Evolutionary conservation across 2,113 vertebrate species (phyloP).

Genomic region (Tupaia chinensis): DNA sequence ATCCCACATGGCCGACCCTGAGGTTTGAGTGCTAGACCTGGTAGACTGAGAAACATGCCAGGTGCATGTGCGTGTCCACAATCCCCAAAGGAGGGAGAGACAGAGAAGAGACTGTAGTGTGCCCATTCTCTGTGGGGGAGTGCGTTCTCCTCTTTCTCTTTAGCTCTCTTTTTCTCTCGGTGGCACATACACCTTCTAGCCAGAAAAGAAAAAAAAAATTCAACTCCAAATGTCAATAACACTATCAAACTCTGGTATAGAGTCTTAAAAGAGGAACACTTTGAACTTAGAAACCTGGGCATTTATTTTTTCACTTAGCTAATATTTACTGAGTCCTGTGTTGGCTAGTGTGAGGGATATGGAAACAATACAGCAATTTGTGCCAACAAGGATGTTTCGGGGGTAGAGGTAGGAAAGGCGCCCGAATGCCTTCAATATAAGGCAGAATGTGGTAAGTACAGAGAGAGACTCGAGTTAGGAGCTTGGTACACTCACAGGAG

Average conservation of each 20-base stretch:
- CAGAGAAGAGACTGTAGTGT: too few species aligned
- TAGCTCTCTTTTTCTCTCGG: too few species aligned
- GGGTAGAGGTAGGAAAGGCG: not conserved
- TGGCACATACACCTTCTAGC: too few species aligned
- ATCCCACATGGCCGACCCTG: too few species aligned
- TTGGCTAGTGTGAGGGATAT: not conserved
- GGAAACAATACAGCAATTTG: not conserved
- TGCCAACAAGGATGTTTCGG: not conserved
- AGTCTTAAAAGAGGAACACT: not conserved
- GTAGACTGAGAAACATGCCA: too few species aligned
- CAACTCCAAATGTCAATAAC: not conserved
- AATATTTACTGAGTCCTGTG: constrained; percentile 15
- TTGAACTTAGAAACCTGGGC: not conserved
- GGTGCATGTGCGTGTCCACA: too few species aligned
- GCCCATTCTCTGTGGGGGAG: too few species aligned
- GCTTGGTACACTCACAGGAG: too few species aligned
- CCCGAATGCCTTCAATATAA: not conserved
- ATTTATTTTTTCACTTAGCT: constrained; percentile 33
- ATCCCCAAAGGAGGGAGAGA: too few species aligned
- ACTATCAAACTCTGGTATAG: not conserved
- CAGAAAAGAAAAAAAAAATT: not conserved
- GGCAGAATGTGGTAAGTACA: not conserved
- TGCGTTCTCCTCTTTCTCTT: too few species aligned
- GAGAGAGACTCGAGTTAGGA: not conserved
- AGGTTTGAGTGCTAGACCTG: too few species aligned